These are phyloP conservation scores for Amphimallon solstitiale DNA, from an alignment of 2,888 invertebrate genomes.

Conservation along the genomic window DNA sequence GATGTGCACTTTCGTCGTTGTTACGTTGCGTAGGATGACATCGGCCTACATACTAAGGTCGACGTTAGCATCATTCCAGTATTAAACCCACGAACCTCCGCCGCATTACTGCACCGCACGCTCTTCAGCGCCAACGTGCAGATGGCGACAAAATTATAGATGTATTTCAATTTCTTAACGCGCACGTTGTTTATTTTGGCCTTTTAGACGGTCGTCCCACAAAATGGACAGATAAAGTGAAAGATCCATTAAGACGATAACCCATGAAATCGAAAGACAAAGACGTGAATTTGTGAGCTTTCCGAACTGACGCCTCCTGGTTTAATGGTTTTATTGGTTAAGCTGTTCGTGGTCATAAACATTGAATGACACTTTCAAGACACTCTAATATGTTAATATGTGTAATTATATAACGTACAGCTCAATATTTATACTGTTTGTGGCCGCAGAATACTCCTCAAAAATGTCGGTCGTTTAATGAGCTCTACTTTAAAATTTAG, in stretches of 20 bases:
- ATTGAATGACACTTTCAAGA: constrained; percentile 19
- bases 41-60: constrained; percentile 39
- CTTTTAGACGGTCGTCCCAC: constrained; percentile 10
- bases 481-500: too few relatives aligned
- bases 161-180: constrained; percentile 28
- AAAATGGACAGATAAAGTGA: constrained; percentile 24
- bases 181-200: constrained; percentile 17
- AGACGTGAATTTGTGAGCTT: constrained; percentile 13
- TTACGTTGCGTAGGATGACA: constrained; percentile 38
- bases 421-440: not conserved
- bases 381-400: constrained; percentile 2
- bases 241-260: constrained; percentile 26
- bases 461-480: too few relatives aligned
- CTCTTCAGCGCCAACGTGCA: constrained; percentile 6
- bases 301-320: constrained; percentile 19
- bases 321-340: constrained; percentile 28
- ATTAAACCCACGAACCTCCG: constrained; percentile 40
- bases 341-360: constrained; percentile 12
- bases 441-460: not conserved
- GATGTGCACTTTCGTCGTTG: constrained; percentile 35
- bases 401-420: not conserved
- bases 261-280: constrained; percentile 30
- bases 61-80: constrained; percentile 37
- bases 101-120: not conserved
- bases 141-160: constrained; percentile 27